phyloP scores from a whole-genome alignment of 2,113 vertebrate species.

The Tragelaphus buxtoni region DNA sequence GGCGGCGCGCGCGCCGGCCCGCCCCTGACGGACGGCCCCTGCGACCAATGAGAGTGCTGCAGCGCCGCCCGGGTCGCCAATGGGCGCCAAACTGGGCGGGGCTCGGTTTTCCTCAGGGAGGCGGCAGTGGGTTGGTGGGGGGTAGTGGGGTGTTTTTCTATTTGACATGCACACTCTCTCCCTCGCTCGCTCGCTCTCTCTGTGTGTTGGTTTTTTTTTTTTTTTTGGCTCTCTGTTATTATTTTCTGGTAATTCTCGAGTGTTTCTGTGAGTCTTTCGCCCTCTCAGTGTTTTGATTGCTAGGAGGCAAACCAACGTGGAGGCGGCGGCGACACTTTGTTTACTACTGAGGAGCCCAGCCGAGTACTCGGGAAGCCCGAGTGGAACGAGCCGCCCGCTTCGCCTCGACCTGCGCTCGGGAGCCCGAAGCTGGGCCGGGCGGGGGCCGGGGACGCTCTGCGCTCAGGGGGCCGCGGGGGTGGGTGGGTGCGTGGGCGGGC shows the following conservation, averaged over 20 bases:
- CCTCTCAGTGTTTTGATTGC: slow-evolving; percentile 42
- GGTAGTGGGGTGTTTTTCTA: no score
- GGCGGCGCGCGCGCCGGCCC: slow-evolving; percentile 66
- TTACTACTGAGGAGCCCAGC: neutral
- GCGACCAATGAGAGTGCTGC: slow-evolving; percentile 54
- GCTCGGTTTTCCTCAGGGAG: slow-evolving; percentile 54
- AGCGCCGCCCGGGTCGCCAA: slow-evolving; percentile 25
- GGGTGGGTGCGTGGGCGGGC: no score
- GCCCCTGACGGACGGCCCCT: slow-evolving; percentile 22
- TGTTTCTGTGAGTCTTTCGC: slow-evolving; percentile 49
- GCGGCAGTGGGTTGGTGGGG: slow-evolving; percentile 55
- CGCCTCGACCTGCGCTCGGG: no score
- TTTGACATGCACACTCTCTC: no score
- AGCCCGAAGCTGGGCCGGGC: no score
- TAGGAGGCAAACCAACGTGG: slow-evolving; percentile 46
- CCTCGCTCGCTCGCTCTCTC: no score
- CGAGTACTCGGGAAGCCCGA: no score
- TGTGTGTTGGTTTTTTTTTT: no score
- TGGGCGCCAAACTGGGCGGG: slow-evolving; percentile 51
- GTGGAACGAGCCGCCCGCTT: no score
- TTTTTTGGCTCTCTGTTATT: slow-evolving; percentile 15
- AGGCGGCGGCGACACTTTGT: slow-evolving; percentile 64
- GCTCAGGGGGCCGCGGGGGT: no score
- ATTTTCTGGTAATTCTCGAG: slow-evolving; percentile 56
- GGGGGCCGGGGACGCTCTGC: no score